Base-by-base conservation (phyloP, 2,113 vertebrate genomes). In the Heteronetta atricapilla region DNA sequence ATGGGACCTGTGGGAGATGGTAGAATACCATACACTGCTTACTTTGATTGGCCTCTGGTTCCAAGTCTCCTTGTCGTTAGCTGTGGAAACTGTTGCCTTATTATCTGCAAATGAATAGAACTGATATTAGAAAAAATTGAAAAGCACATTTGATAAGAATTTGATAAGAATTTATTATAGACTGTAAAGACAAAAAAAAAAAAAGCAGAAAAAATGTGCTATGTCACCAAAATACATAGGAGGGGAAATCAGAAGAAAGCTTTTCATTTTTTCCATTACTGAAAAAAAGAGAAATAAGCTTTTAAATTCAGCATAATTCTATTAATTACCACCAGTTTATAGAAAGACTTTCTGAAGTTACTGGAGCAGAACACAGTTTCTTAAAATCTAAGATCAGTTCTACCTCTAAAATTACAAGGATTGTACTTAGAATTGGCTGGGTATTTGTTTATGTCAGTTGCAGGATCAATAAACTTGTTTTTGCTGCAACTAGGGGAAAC, bases 11-110 rank as follows among this genome's bases (percentile, higher is more conserved):
- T 64, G 36, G 40, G 53, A 89, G 63, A 78, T 63, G 17, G 69
- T 25, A 52, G 82, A 82, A 76, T 31, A 90, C 68, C 75, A 92
- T 56, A 56, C 25, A 21, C 74, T 94, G 95, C 99, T 99, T 98
- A 99, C 99, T 99, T 99, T 44, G 99, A 99, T 95, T 99, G 99
- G 84, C 99, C 99, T 97, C 99, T 98, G 48, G 99, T 99, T 91
- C 99, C 99, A 52, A 99, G 98, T 97, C 99, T 98, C 97, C 99
- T 98, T 91, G 99, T 99, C 0, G 99, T 99, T 78, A 99, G 95
- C 66, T 99, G 99, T 79, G 99, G 99, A 97, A 99, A 99, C 94
- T 99, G 99, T 86, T 99, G 99, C 84, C 99, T 98, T 98, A 99
- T 99, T 97, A 99, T 99, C 99, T 98, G 97, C 33, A 98, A 98